These are phyloP conservation scores for Chymomyza amoena DNA, from an alignment of 2,888 invertebrate species.

Conservation along the genomic window DNA sequence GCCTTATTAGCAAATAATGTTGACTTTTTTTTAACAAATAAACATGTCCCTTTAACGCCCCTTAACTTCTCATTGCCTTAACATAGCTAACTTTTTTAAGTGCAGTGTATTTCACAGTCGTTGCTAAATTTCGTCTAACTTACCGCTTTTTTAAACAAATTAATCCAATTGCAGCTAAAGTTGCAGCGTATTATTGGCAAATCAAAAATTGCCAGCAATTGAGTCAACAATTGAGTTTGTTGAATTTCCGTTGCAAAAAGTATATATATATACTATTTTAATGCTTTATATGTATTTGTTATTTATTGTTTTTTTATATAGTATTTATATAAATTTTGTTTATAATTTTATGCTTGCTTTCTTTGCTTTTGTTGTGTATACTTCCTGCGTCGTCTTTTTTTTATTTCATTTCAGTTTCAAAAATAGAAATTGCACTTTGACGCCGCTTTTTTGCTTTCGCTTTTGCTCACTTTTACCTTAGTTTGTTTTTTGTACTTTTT, in stretches of 20 bases:
- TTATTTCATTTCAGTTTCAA: constrained; percentile 17
- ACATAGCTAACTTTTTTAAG: too few species aligned
- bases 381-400: constrained; percentile 45
- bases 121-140: not conserved
- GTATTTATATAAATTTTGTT: constrained; percentile 34
- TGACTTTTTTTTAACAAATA: too few species aligned
- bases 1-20: too few species aligned
- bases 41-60: too few species aligned
- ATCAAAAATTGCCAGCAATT: not conserved
- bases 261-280: constrained; percentile 5
- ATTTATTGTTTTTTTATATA: not conserved
- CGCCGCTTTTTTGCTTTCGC: constrained; percentile 38
- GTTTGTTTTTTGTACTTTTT: constrained; percentile 19
- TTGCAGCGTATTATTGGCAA: not conserved
- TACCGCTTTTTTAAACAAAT: not conserved
- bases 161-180: constrained; percentile 1
- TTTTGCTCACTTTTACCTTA: constrained; percentile 26
- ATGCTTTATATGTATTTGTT: constrained; percentile 20
- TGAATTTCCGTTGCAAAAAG: constrained; percentile 16
- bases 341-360: constrained; percentile 41
- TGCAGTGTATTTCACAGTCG: not conserved
- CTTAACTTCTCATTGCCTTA: too few species aligned
- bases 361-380: constrained; percentile 28
- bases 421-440: constrained; percentile 60
- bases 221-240: not conserved